phyloP scores from a whole-genome alignment of 2,797 vertebrate species.

The Acipenser ruthenus region DNA sequence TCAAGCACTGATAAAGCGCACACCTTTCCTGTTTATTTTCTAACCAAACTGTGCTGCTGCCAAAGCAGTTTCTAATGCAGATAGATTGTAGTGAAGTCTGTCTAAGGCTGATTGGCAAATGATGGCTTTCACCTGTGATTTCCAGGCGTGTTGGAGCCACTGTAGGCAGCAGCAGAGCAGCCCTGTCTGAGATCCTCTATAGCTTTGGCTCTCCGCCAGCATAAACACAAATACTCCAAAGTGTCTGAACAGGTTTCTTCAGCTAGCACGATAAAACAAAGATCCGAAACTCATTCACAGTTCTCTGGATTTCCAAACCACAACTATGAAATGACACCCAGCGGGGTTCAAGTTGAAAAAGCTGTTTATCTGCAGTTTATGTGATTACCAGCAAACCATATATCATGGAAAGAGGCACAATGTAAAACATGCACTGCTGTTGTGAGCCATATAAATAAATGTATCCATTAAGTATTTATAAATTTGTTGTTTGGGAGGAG shows the following conservation, averaged over 20 bases:
- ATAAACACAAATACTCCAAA: conserved; percentile 27
- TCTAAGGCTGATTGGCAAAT: background rate
- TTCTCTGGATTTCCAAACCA: conserved; percentile 10
- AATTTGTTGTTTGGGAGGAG: too few relatives aligned
- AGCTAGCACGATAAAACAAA: too few relatives aligned
- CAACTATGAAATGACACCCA: background rate
- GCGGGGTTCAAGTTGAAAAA: too few relatives aligned
- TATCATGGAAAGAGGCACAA: too few relatives aligned
- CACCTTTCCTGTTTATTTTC: too few relatives aligned
- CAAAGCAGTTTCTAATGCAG: conserved; percentile 5
- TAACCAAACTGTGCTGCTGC: background rate
- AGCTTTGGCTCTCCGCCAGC: conserved; percentile 13
- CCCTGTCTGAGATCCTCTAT: conserved; percentile 5
- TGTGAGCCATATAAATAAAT: too few relatives aligned
- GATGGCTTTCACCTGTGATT: conserved; percentile 18
- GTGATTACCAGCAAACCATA: too few relatives aligned
- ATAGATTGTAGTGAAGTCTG: background rate
- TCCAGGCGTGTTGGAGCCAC: conserved; percentile 13
- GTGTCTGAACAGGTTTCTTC: conserved; percentile 21
- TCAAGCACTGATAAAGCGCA: too few relatives aligned
- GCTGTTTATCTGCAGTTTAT: too few relatives aligned
- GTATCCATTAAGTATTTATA: too few relatives aligned
- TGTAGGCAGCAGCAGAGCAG: conserved; percentile 3
- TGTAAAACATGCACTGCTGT: too few relatives aligned
- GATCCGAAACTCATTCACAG: conserved; percentile 11